These are phyloP conservation scores for Tetraodon nigroviridis DNA, from an alignment of 2,113 vertebrate genomes.

Conservation along the genomic window DNA sequence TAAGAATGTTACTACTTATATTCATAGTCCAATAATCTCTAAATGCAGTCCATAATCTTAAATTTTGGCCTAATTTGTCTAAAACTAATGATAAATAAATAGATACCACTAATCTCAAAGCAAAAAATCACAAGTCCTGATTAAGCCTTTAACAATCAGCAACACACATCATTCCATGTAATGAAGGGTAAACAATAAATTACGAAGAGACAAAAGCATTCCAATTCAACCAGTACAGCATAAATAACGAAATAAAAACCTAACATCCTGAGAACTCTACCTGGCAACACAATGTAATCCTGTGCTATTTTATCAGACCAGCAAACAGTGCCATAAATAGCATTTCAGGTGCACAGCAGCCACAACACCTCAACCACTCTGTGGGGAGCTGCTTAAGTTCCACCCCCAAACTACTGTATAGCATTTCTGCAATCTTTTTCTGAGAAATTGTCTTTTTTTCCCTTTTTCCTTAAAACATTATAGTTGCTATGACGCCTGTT, in stretches of 20 bases:
- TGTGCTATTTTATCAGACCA: conserved; percentile 32
- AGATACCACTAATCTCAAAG: no score
- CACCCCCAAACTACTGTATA: conserved; percentile 35
- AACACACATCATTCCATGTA: neutral
- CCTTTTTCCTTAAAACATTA: conserved; percentile 10
- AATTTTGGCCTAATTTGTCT: no score
- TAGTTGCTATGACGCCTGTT: neutral
- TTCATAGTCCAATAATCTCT: no score
- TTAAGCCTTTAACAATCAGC: neutral
- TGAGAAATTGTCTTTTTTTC: conserved; percentile 27
- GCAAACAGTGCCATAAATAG: conserved; percentile 54
- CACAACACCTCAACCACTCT: conserved; percentile 35
- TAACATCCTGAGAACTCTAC: neutral
- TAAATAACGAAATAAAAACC: neutral
- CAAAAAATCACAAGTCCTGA: no score
- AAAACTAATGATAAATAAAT: no score
- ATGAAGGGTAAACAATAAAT: neutral
- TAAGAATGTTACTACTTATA: no score
- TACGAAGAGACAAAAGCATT: neutral
- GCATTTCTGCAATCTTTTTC: conserved; percentile 17
- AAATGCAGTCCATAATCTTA: no score
- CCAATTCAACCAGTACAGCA: neutral
- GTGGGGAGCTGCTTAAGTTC: conserved; percentile 34
- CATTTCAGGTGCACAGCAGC: conserved; percentile 43
- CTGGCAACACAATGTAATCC: conserved; percentile 29